Conservation (phyloP, 2,797 vertebrate species). For the Sebastes cheni region DNA sequence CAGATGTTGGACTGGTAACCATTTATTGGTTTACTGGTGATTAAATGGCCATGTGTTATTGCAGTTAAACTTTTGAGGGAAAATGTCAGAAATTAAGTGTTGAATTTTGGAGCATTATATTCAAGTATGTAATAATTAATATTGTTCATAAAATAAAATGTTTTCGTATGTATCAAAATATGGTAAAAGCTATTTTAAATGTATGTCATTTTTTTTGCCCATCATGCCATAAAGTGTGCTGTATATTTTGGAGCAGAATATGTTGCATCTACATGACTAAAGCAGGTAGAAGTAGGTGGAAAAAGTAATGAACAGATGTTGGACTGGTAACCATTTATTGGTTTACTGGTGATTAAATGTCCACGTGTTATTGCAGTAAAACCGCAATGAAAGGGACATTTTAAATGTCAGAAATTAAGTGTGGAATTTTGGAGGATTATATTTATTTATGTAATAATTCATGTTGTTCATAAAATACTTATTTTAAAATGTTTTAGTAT, state of each 20-base stretch:
- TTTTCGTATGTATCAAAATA: too few species aligned
- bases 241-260: too few species aligned
- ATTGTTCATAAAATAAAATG: background rate
- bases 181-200: too few species aligned
- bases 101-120: background rate
- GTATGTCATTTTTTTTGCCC: too few species aligned
- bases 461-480: background rate
- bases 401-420: background rate
- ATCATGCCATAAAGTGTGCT: too few species aligned
- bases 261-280: background rate
- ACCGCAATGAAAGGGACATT: background rate
- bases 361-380: background rate
- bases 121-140: background rate
- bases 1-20: background rate
- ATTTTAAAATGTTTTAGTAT: background rate
- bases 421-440: background rate
- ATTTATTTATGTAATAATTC: background rate
- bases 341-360: background rate
- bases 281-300: background rate
- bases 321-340: background rate
- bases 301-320: background rate
- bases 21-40: too few species aligned
- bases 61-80: background rate
- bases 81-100: background rate
- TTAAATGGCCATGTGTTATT: background rate